Evolutionary conservation across 1,140 invertebrate genomes (phyloP).

Genomic region (Drosophila dunni): DNA sequence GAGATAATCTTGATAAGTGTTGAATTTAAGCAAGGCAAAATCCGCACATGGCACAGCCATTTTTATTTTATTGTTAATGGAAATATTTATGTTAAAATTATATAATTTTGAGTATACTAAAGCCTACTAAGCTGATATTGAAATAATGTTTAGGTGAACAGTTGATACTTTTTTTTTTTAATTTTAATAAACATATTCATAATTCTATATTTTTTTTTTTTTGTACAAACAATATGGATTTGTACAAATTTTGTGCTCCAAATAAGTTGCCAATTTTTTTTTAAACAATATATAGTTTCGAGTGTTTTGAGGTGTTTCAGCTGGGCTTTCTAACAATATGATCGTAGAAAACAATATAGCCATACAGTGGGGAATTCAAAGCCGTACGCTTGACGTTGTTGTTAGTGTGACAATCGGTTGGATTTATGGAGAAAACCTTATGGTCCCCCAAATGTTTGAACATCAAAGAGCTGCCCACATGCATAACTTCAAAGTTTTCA

Average conservation of each 20-base stretch:
- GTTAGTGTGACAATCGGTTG: neutral
- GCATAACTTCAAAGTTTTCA: constrained; percentile 12
- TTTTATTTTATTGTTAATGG: neutral
- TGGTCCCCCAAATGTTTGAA: constrained; percentile 26
- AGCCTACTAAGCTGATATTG: neutral
- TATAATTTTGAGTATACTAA: neutral
- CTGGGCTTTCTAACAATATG: constrained; percentile 23
- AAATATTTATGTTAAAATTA: neutral
- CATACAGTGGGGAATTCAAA: constrained; percentile 6
- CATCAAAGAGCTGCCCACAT: neutral
- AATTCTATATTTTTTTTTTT: too few relatives aligned
- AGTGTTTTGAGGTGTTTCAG: neutral
- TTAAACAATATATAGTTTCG: too few relatives aligned
- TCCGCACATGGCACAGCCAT: constrained; percentile 6
- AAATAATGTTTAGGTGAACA: too few relatives aligned
- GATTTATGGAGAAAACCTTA: constrained; percentile 10
- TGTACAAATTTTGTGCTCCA: too few relatives aligned
- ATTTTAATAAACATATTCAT: too few relatives aligned
- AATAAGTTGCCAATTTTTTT: too few relatives aligned
- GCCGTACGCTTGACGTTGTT: neutral
- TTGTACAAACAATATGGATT: too few relatives aligned
- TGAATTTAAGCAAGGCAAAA: constrained; percentile 5
- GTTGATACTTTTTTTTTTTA: too few relatives aligned
- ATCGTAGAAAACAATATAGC: constrained; percentile 25
- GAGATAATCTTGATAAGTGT: constrained; percentile 12